Base-by-base conservation (phyloP, 2,888 invertebrate species). In the Venusia cambrica region DNA sequence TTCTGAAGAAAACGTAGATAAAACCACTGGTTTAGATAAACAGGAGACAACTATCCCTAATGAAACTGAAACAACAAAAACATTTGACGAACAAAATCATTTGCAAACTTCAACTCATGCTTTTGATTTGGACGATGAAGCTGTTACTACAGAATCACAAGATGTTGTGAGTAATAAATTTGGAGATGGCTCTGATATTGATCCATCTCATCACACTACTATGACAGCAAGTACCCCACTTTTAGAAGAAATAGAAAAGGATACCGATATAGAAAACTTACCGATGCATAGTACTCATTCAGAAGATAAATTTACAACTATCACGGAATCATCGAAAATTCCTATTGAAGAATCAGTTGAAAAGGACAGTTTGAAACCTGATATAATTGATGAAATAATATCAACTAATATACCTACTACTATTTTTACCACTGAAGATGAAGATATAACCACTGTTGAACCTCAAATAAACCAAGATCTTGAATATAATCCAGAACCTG, bases 161-260 rank as follows among this genome's bases (percentile, higher is more conserved):
- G 36, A 26, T 2, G 8, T 15, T 12, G 12, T 11, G 20, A 31
- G 38, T 5, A 39, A 48, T 10, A 34, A 16, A 18, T 19, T 12
- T 12, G 41, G 20, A 11, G 31, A 35, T 7, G 37, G 24, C 4
- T 7, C 8, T 22, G 34, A 33, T 3, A 19, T 33, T 16, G 30
- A 43, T 9, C 22, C 32, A 8, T 40, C 33, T 36, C 29, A 25
- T 28, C 34, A 45, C 20, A 26, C 35, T 11, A 38, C 27, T 3
- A 18, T 40, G 7, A 40, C 45, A 6, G 29, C 49, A 25, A 52
- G 47, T 25, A 54, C 54, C 7, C 51, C 51, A 9, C 44, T 49
- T 36, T 21, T 56, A 21, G 54, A 56, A 43, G 56, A 56, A 45
- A 49, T 56, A 25, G 56, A 56, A 40, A 44, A 50, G 42, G 51